These are phyloP conservation scores for Excalfactoria chinensis DNA, from an alignment of 2,113 vertebrate genomes.

Conservation along the genomic window DNA sequence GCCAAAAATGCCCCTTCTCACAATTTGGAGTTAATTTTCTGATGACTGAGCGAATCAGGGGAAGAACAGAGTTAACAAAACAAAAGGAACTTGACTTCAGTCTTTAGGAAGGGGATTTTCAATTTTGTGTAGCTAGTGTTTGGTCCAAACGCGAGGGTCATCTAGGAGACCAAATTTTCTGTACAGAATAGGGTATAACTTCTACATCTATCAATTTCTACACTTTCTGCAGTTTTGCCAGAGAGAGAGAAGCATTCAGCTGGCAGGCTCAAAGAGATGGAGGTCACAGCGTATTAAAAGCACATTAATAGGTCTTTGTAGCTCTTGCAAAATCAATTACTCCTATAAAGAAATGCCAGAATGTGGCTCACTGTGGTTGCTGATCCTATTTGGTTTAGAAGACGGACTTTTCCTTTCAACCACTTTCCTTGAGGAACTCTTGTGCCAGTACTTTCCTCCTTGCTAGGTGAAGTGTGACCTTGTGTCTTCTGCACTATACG, in stretches of 20 bases:
- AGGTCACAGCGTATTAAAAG: not conserved
- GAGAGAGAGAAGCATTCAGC: not conserved
- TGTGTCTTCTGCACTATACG: rapidly evolving
- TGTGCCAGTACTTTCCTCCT: not conserved
- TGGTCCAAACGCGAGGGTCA: not conserved
- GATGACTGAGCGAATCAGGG: not conserved
- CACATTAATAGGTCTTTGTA: not conserved
- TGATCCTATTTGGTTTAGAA: rapidly evolving
- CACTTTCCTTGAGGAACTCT: rapidly evolving
- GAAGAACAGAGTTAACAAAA: not conserved
- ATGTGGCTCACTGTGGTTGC: not conserved
- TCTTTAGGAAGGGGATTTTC: not conserved
- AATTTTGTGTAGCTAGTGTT: not conserved
- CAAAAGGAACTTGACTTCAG: not conserved
- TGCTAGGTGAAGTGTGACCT: rapidly evolving
- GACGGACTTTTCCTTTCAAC: rapidly evolving
- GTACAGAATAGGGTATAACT: not conserved
- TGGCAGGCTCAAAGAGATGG: not conserved
- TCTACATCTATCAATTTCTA: not conserved
- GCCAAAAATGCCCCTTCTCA: not conserved
- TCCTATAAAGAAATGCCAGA: not conserved
- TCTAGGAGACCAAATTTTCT: not conserved
- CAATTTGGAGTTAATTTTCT: not conserved
- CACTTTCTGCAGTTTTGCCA: not conserved
- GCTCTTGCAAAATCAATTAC: not conserved